Percentiles rank a stretch among this genome's conserved stretches.
Evolutionary conservation across 2,113 vertebrate species (phyloP).

Genomic region (Emydocephalus ijimae): DNA sequence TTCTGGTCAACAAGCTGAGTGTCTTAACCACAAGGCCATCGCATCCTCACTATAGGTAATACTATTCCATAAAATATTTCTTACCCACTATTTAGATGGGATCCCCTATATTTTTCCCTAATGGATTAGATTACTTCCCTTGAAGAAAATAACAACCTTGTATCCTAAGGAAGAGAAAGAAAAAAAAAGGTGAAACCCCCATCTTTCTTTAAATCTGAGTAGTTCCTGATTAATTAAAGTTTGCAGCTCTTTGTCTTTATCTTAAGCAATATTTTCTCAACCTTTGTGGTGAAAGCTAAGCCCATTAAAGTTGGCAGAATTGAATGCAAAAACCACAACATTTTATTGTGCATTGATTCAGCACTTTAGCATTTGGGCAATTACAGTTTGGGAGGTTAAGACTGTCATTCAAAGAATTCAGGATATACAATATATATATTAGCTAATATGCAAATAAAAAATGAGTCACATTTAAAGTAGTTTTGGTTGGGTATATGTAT

Average conservation of each 20-base stretch:
- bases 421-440: background rate
- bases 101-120: background rate
- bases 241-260: background rate
- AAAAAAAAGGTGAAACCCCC: background rate
- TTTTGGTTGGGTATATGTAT: background rate
- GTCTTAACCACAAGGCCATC: no score
- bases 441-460: background rate
- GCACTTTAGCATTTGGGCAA: background rate
- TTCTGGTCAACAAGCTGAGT: no score
- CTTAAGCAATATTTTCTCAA: background rate
- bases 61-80: background rate
- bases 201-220: background rate
- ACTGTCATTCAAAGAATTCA: background rate
- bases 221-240: background rate
- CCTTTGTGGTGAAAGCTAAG: background rate
- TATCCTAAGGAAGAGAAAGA: background rate
- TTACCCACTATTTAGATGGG: background rate
- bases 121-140: background rate
- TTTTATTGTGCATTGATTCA: background rate
- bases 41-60: background rate
- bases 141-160: background rate
- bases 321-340: background rate
- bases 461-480: background rate
- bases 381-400: background rate
- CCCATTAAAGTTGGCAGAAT: background rate